Percentiles rank a stretch among this genome's conserved stretches.
These are phyloP conservation scores for Bradypodion ventrale DNA, from an alignment of 2,797 vertebrate species.

Conservation along the genomic window DNA sequence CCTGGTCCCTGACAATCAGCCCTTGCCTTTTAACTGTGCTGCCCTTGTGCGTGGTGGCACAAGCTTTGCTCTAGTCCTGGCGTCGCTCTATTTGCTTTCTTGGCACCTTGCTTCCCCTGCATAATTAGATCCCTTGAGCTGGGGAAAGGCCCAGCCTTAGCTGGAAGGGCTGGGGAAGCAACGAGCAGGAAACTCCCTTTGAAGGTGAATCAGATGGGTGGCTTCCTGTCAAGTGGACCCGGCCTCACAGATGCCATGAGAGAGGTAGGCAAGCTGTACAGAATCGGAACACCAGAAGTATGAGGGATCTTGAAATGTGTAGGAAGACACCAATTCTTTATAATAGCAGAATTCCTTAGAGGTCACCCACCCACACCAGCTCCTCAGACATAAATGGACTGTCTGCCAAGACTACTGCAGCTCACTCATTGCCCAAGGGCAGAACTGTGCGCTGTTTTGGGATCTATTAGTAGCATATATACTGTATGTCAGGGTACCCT, in stretches of 20 bases:
- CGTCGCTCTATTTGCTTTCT: background rate
- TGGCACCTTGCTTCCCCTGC: slow-evolving; percentile 10
- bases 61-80: background rate
- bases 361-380: background rate
- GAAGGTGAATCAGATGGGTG: slow-evolving; percentile 37
- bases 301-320: background rate
- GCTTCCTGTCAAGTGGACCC: background rate
- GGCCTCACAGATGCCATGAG: background rate
- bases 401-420: background rate
- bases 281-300: background rate
- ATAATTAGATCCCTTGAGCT: slow-evolving; percentile 19
- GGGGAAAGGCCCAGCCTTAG: slow-evolving; percentile 30
- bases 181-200: slow-evolving; percentile 19
- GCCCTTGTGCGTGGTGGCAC: slow-evolving; percentile 2
- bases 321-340: background rate
- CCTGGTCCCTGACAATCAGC: background rate
- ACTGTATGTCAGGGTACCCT: too few relatives aligned
- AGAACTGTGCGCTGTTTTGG: background rate
- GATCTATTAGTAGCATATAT: too few relatives aligned
- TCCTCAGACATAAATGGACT: background rate
- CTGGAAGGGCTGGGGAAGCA: slow-evolving; percentile 13
- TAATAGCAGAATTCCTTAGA: background rate
- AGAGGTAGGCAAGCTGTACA: background rate
- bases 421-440: background rate
- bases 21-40: background rate